Percentiles rank a stretch among this genome's conserved stretches.
phyloP scores from a whole-genome alignment of 2,797 vertebrate species.

The Limosa lapponica region DNA sequence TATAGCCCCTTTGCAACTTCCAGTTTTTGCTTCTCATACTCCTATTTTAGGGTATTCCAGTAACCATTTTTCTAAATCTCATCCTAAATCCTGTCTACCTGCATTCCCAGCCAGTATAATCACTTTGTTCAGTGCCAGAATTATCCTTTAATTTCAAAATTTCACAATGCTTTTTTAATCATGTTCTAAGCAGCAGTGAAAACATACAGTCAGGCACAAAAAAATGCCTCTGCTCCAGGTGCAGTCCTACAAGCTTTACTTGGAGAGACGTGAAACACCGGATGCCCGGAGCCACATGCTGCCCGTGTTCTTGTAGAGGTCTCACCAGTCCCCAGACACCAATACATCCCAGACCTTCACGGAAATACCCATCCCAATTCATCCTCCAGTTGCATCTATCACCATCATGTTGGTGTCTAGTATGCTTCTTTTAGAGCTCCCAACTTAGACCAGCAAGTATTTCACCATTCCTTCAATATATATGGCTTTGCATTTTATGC shows the following conservation, averaged over 20 bases:
- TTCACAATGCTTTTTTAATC: not conserved
- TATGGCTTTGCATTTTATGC: accelerated
- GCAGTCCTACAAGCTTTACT: not conserved
- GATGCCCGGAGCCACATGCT: not conserved
- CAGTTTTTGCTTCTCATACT: not conserved
- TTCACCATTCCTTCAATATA: not conserved
- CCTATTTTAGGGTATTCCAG: not conserved
- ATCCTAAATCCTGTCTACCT: not conserved
- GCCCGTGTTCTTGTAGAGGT: accelerated
- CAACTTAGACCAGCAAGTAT: not conserved
- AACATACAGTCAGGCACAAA: not conserved
- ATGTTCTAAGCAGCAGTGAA: not conserved
- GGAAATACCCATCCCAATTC: not conserved
- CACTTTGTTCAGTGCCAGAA: not conserved
- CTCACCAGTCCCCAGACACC: not conserved
- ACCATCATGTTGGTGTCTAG: accelerated
- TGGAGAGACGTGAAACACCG: not conserved
- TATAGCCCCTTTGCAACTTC: not conserved
- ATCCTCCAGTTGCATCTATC: not conserved
- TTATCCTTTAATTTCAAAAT: not conserved
- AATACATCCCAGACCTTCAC: not conserved
- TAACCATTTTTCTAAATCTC: not conserved
- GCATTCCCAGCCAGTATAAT: not conserved
- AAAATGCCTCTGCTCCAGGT: not conserved
- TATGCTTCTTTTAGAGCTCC: not conserved